A percentile compares a stretch with the other conserved stretches of the same genome.
Evolutionary conservation across 1,140 invertebrate genomes (phyloP).

Genomic region (Pissodes strobi): DNA sequence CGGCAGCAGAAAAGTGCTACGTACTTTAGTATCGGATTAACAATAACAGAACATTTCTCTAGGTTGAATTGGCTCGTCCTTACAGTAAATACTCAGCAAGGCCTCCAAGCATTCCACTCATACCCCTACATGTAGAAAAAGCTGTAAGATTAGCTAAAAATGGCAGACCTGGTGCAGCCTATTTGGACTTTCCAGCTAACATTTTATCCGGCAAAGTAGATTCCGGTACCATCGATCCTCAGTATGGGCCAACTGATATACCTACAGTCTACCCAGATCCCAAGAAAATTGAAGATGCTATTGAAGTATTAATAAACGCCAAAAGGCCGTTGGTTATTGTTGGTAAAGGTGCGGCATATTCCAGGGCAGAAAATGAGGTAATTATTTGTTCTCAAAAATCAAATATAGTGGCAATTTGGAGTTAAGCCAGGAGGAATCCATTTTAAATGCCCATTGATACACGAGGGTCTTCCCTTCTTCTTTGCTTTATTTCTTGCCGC

Average conservation of each 20-base stretch:
- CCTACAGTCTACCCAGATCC: slow-evolving; percentile 73
- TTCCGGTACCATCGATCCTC: slow-evolving; percentile 55
- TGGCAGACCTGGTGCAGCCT: slow-evolving; percentile 86
- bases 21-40: no score
- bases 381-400: no score
- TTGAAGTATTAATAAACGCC: slow-evolving; percentile 70
- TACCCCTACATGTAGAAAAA: slow-evolving; percentile 91
- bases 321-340: slow-evolving; percentile 85
- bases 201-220: slow-evolving; percentile 57
- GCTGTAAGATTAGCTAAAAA: slow-evolving; percentile 82
- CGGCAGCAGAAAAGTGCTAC: no score
- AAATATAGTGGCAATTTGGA: no score
- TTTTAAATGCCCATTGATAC: no score
- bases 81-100: slow-evolving; percentile 91
- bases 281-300: slow-evolving; percentile 68
- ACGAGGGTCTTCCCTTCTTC: no score
- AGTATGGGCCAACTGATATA: slow-evolving; percentile 61
- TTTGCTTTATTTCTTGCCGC: no score
- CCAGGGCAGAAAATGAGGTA: slow-evolving; percentile 73
- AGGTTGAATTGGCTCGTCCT: slow-evolving; percentile 79
- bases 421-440: no score
- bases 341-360: slow-evolving; percentile 93
- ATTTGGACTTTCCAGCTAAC: slow-evolving; percentile 90
- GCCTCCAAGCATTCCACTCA: slow-evolving; percentile 78
- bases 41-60: background rate